A percentile compares a stretch with the other conserved stretches of the same genome.
phyloP scores from a whole-genome alignment of 2,113 vertebrate species.

The Leptobrachium ailaonicum region DNA sequence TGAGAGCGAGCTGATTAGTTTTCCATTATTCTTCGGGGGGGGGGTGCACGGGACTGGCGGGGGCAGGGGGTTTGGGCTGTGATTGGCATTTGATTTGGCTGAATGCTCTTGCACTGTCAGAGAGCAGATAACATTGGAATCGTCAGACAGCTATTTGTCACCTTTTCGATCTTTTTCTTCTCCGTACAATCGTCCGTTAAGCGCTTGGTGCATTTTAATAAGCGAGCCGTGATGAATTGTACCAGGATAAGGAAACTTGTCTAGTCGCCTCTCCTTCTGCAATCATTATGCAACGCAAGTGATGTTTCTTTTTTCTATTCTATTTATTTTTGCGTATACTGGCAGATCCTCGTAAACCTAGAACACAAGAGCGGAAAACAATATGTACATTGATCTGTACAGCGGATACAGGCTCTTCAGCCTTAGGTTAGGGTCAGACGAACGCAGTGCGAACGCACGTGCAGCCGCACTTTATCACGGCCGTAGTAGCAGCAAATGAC shows the following conservation, averaged over 20 bases:
- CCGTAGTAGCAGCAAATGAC: too few species aligned
- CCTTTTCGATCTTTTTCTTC: constrained; percentile 1
- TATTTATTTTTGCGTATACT: too few species aligned
- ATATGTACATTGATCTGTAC: too few species aligned
- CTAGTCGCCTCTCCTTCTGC: too few species aligned
- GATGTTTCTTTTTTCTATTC: too few species aligned
- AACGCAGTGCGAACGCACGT: too few species aligned
- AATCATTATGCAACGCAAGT: too few species aligned
- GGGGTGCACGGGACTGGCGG: not conserved
- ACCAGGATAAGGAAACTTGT: not conserved
- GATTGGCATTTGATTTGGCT: constrained; percentile 15
- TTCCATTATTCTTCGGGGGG: constrained; percentile 2
- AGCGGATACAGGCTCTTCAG: too few species aligned
- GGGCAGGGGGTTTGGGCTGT: not conserved
- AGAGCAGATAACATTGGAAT: constrained; percentile 8
- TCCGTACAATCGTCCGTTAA: not conserved
- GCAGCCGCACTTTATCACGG: too few species aligned
- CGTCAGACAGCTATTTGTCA: not conserved
- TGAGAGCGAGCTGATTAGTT: not conserved
- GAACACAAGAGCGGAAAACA: too few species aligned
- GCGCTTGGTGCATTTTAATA: not conserved
- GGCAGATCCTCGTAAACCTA: too few species aligned
- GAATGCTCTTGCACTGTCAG: constrained; percentile 14
- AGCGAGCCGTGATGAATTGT: not conserved
- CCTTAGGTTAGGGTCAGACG: too few species aligned